Evolutionary conservation across 2,888 invertebrate genomes (phyloP).

Genomic region (Microdon myrmicae): DNA sequence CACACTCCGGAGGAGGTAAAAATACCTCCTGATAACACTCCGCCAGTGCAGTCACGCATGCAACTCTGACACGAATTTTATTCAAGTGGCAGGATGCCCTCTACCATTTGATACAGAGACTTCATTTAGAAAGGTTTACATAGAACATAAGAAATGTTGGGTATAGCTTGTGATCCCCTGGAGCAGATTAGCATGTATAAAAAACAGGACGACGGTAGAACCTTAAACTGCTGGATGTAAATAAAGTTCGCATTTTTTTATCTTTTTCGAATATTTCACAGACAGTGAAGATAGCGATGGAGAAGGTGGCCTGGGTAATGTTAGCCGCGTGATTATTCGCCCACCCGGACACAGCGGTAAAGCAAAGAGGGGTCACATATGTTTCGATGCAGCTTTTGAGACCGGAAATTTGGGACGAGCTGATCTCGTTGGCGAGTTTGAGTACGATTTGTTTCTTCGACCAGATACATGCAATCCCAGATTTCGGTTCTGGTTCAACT

Average conservation of each 20-base stretch:
- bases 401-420: conserved; percentile 97
- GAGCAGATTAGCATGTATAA: conserved; percentile 76
- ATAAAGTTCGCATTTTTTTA: background rate
- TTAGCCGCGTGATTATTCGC: conserved; percentile 86
- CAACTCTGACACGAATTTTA: conserved; percentile 38
- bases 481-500: conserved; percentile 96
- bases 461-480: conserved; percentile 97
- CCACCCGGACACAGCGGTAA: conserved; percentile 94
- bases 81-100: conserved; percentile 2
- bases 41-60: conserved; percentile 49
- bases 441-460: conserved; percentile 94
- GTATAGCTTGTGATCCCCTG: conserved; percentile 67
- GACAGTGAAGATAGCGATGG: conserved; percentile 93
- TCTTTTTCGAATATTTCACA: conserved; percentile 61
- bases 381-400: conserved; percentile 97
- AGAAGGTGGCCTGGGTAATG: conserved; percentile 93
- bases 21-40: conserved; percentile 37
- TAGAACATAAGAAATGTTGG: conserved; percentile 58
- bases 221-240: too few relatives aligned
- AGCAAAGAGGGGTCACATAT: conserved; percentile 94
- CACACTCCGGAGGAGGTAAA: too few relatives aligned
- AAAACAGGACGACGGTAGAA: conserved; percentile 69
- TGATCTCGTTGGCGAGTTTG: conserved; percentile 91
- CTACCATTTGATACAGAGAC: conserved; percentile 24
- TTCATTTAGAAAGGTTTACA: conserved; percentile 36